These are phyloP conservation scores for Nomada ruficornis DNA, from an alignment of 2,888 invertebrate genomes.

Conservation along the genomic window DNA sequence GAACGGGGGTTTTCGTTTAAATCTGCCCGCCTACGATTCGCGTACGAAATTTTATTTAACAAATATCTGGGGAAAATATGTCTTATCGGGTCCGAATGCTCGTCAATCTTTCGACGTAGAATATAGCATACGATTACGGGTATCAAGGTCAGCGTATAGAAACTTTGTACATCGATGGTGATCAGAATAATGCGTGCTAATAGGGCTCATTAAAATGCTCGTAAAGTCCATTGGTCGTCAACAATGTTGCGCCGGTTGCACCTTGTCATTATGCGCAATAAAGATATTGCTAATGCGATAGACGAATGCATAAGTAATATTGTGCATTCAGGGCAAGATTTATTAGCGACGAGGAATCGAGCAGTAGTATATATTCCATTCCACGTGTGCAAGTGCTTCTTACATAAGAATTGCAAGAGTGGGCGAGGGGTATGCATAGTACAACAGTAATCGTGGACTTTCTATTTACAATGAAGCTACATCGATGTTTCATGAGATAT, in stretches of 20 bases:
- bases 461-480: no score
- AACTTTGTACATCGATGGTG: constrained; percentile 7
- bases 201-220: constrained; percentile 36
- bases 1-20: not conserved
- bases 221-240: constrained; percentile 45
- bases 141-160: constrained; percentile 17
- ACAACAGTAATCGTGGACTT: not conserved
- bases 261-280: constrained; percentile 33
- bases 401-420: constrained; percentile 8
- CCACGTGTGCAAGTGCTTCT: not conserved
- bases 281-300: constrained; percentile 37
- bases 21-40: not conserved
- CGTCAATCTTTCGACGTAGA: not conserved
- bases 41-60: not conserved
- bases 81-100: not conserved
- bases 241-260: constrained; percentile 44
- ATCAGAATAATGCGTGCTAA: constrained; percentile 22
- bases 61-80: not conserved
- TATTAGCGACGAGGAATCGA: not conserved
- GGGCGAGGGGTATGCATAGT: not conserved
- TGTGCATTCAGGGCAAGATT: constrained; percentile 1
- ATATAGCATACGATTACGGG: not conserved
- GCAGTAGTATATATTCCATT: not conserved
- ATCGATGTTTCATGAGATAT: not conserved
- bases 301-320: constrained; percentile 16